Evolutionary conservation across 2,888 invertebrate genomes (phyloP), one percentile per base, ranked within the genome.

Genomic region (Argyresthia goedartella): DNA sequence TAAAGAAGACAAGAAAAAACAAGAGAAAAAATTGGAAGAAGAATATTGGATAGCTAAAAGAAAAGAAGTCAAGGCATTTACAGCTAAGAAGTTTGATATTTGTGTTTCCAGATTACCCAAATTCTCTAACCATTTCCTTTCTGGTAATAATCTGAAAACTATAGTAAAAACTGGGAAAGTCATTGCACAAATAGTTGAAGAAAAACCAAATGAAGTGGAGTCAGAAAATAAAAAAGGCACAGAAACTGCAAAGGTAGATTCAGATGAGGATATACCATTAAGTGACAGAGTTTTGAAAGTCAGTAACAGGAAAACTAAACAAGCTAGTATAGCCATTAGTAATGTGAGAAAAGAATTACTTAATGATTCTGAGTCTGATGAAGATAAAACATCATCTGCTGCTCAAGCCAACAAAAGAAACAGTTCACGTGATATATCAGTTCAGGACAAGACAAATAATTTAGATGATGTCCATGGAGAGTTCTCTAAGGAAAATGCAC

Each of bases 11-110:
- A 51, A 50, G 52, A 55, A 42, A 51, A 34, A 51, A 53, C 47
- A 16, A 15, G 59, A 64, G 15, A 15, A 52, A 34, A 46, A 52
- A 11, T 56, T 65, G 48, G 57, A 54, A 48, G 53, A 56, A 68
- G 71, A 66, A 52, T 61, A 55, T 53, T 57, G 56, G 58, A 49
- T 54, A 50, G 35, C 52, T 47, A 66, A 60, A 53, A 64, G 68
- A 55, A 68, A 70, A 54, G 77, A 79, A 65, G 69, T 76, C 8
- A 58, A 59, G 48, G 57, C 58, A 13, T 85, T 86, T 58, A 70
- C 71, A 59, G 55, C 77, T 4, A 82, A 77, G 61, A 53, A 62
- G 2, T 77, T 79, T 63, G 16, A 52, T 50, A 62, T 86, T 50
- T 64, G 66, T 52, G 45, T 82, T 14, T 57, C 48, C 45, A 71